Evolutionary conservation across 1,140 invertebrate species (phyloP), one percentile per base, ranked within the genome.

Genomic region (Tachypleus tridentatus): DNA sequence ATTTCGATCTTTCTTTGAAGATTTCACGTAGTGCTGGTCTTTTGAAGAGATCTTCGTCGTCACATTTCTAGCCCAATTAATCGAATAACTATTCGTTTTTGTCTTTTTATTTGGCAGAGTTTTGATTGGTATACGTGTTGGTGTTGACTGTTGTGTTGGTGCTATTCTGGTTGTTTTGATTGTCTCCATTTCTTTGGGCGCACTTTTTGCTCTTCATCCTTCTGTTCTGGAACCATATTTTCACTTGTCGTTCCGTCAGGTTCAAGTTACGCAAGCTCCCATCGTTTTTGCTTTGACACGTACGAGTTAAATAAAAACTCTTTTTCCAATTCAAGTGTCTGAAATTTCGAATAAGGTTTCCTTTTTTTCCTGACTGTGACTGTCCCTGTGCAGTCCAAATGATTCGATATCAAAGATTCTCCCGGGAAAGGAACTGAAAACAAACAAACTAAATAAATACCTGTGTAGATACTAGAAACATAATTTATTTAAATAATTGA

Each of bases 151-250:
- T 66, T 61, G 82, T 85, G 67, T 84, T 87, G 71, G 85, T 86
- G 73, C 87, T 89, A 75, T 86, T 88, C 76, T 88, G 69, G 67
- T 70, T 72, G 67, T 72, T 90, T 87, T 29, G 29, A 29, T 29
- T 29, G 29, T 70, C 69, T 7, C 65, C 53, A 52, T 93, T 91
- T 69, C 92, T 81, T 78, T 95, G 91, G 58, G 85, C 91, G 76
- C 93, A 94, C 80, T 98, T 98, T 80, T 99, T 99, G 79, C 95
- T 97, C 80, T 99, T 99, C 97, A 99, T 99, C 66, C 96, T 85
- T 73, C 97, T 83, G 77, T 99, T 99, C 80, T 98, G 95, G 79
- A 97, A 97, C 87, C 87, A 88, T 74, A 90, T 89, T 78, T 90
- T 90, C 71, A 97, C 94, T 80, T 97, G 94, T 62, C 93, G 82